Conservation (phyloP, 2,113 vertebrate species). For the Pterophyllum scalare region DNA sequence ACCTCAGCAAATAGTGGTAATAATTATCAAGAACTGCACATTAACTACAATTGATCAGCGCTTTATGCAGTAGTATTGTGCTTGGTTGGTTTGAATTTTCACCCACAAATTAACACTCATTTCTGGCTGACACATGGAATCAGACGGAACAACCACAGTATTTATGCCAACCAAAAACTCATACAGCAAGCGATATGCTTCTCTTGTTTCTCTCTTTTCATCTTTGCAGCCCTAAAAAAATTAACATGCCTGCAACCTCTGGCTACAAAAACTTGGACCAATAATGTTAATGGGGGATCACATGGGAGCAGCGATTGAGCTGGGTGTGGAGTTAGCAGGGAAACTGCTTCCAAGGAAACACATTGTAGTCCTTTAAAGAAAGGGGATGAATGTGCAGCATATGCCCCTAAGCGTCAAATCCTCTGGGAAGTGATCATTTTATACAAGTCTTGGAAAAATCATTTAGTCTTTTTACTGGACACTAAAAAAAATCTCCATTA, state of each 20-base stretch:
- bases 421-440: conserved; percentile 52
- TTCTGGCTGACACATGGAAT: background rate
- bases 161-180: background rate
- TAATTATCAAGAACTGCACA: background rate
- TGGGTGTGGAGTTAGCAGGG: conserved; percentile 8
- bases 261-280: conserved; percentile 36
- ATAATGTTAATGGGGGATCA: conserved; percentile 49
- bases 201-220: conserved; percentile 1
- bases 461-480: conserved; percentile 52
- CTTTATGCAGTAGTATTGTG: background rate
- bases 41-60: background rate
- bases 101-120: background rate
- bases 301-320: conserved; percentile 53
- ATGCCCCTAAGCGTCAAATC: conserved; percentile 33
- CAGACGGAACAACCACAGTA: background rate
- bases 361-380: conserved; percentile 26
- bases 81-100: background rate
- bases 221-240: conserved; percentile 11
- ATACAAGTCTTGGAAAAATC: conserved; percentile 47
- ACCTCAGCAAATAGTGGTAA: background rate
- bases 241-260: conserved; percentile 24
- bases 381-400: conserved; percentile 42
- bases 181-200: conserved; percentile 11
- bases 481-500: conserved; percentile 49
- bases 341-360: conserved; percentile 57